Conservation (phyloP, 2,797 vertebrate genomes). For the Pterois miles region DNA sequence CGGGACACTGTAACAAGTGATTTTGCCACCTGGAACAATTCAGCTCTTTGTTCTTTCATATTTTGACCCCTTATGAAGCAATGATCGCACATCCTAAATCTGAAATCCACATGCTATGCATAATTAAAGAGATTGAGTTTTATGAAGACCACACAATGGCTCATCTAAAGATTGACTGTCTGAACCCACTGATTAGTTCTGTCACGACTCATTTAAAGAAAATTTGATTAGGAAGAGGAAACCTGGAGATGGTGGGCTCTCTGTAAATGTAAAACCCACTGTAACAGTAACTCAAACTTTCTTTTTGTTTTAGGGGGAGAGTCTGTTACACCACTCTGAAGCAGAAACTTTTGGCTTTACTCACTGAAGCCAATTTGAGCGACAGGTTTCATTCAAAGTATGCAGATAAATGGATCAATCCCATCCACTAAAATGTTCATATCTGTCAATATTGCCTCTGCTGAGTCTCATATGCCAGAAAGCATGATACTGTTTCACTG, state of each 20-base stretch:
- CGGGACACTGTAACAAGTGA: conserved; percentile 78
- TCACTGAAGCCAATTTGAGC: not conserved
- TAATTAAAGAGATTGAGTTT: conserved; percentile 54
- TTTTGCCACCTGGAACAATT: conserved; percentile 87
- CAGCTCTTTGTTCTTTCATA: conserved; percentile 75
- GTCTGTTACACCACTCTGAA: not conserved
- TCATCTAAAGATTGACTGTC: conserved; percentile 37
- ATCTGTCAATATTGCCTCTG: not conserved
- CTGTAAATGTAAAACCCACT: conserved; percentile 2
- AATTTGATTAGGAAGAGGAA: conserved; percentile 42
- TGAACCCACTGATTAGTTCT: conserved; percentile 33
- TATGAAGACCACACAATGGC: conserved; percentile 49
- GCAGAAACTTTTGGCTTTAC: not conserved
- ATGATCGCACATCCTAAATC: conserved; percentile 48
- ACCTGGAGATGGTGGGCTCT: conserved; percentile 1
- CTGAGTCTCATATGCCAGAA: not conserved
- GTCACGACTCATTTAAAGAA: conserved; percentile 23
- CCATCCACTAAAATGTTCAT: not conserved
- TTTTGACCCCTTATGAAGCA: conserved; percentile 61
- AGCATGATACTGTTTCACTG: not conserved
- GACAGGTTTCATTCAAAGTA: not conserved
- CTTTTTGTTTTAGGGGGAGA: not conserved
- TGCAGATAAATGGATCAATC: not conserved
- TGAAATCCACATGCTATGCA: conserved; percentile 67
- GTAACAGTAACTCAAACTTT: conserved; percentile 14